Percentiles rank a stretch among this genome's conserved stretches.
Conservation (phyloP, 37 sponge, comb jelly and placozoan species). For the Diacarnus erythraeanus region DNA sequence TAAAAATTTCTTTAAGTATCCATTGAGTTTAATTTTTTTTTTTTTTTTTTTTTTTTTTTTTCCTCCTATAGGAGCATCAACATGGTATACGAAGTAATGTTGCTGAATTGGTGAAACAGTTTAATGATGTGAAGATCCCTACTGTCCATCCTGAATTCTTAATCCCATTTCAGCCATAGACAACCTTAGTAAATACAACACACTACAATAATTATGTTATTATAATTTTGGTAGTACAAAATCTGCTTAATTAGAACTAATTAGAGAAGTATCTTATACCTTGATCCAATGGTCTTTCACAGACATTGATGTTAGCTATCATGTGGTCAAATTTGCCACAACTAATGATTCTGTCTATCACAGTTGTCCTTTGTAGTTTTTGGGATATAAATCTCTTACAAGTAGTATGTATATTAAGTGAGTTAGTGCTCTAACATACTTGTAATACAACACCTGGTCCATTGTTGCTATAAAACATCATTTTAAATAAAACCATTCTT, state of each 20-base stretch:
- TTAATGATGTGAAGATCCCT: not conserved
- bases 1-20: too few species aligned
- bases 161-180: too few species aligned
- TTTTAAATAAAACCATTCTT: too few species aligned
- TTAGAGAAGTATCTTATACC: too few species aligned
- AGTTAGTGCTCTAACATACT: not conserved
- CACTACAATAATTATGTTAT: too few species aligned
- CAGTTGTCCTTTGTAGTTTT: constrained; percentile 53
- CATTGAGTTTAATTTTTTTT: too few species aligned
- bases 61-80: not conserved
- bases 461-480: too few species aligned
- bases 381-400: not conserved
- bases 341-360: constrained; percentile 79
- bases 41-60: too few species aligned
- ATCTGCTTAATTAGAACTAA: too few species aligned
- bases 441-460: too few species aligned
- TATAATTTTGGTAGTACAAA: too few species aligned
- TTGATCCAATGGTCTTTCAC: constrained; percentile 70
- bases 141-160: not conserved
- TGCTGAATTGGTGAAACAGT: not conserved
- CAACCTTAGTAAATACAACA: too few species aligned
- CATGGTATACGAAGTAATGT: not conserved
- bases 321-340: constrained; percentile 61
- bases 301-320: constrained; percentile 60
- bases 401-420: not conserved